Evolutionary conservation across 2,888 invertebrate genomes (phyloP).

Genomic region (Bombylius major): DNA sequence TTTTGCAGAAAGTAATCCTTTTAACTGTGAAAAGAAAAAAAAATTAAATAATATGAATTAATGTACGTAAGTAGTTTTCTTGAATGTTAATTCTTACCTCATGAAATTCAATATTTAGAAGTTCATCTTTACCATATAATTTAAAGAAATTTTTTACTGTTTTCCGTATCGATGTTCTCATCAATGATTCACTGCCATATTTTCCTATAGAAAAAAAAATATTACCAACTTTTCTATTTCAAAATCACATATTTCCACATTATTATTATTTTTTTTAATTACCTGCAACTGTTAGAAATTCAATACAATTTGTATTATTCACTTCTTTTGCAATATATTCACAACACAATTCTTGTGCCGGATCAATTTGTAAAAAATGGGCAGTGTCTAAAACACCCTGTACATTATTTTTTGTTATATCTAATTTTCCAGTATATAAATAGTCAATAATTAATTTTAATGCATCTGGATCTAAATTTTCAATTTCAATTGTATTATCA

Average conservation of each 20-base stretch:
- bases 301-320: constrained; percentile 10
- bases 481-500: constrained; percentile 17
- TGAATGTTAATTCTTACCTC: no score
- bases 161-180: no score
- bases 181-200: no score
- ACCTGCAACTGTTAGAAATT: constrained; percentile 11
- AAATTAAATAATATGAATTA: no score
- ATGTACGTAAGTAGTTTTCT: no score
- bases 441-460: constrained; percentile 8
- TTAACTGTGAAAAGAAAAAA: constrained; percentile 6
- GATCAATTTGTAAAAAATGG: constrained; percentile 11
- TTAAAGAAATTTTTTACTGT: no score
- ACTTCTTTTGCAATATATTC: constrained; percentile 5
- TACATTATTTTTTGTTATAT: constrained; percentile 8
- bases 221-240: no score
- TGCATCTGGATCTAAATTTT: constrained; percentile 7
- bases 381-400: constrained; percentile 7
- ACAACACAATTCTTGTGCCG: constrained; percentile 11
- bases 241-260: background rate
- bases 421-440: constrained; percentile 11
- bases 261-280: background rate
- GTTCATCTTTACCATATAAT: no score
- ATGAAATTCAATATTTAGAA: no score
- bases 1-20: background rate
- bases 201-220: no score